Evolutionary conservation across 2,797 vertebrate genomes (phyloP).

Genomic region (Chromobotia macracanthus): DNA sequence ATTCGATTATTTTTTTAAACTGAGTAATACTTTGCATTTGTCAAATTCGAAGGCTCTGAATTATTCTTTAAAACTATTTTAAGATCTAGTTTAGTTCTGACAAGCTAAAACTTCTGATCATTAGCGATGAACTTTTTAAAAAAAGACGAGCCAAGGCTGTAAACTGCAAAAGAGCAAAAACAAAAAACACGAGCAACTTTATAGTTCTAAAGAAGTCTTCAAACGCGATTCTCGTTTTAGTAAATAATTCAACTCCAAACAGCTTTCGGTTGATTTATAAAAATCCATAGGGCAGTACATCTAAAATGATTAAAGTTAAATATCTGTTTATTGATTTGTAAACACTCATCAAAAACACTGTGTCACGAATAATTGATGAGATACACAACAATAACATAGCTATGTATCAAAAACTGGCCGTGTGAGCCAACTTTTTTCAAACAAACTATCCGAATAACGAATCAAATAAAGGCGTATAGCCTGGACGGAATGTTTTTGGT

Average conservation of each 20-base stretch:
- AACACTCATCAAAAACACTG: conserved; percentile 77
- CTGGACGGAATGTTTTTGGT: neutral
- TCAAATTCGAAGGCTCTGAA: neutral
- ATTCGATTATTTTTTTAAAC: neutral
- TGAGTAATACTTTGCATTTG: neutral
- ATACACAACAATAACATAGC: conserved; percentile 69
- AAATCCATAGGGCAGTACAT: conserved; percentile 69
- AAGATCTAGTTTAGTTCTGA: neutral
- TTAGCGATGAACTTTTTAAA: conserved; percentile 10
- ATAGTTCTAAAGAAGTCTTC: neutral
- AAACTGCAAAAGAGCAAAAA: conserved; percentile 7
- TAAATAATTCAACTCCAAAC: conserved; percentile 72
- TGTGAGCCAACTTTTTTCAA: neutral
- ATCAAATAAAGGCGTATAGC: neutral
- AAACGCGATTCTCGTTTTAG: conserved; percentile 21
- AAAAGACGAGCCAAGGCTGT: neutral
- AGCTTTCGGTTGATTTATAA: conserved; percentile 65
- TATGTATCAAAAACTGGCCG: conserved; percentile 71
- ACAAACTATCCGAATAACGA: conserved; percentile 3
- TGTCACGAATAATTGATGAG: conserved; percentile 76
- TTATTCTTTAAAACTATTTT: neutral
- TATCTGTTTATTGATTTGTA: conserved; percentile 75
- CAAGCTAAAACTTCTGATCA: neutral
- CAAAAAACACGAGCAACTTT: neutral
- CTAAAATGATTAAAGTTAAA: conserved; percentile 74